phyloP scores from a whole-genome alignment of 2,113 vertebrate species.

The Halcyon senegalensis region DNA sequence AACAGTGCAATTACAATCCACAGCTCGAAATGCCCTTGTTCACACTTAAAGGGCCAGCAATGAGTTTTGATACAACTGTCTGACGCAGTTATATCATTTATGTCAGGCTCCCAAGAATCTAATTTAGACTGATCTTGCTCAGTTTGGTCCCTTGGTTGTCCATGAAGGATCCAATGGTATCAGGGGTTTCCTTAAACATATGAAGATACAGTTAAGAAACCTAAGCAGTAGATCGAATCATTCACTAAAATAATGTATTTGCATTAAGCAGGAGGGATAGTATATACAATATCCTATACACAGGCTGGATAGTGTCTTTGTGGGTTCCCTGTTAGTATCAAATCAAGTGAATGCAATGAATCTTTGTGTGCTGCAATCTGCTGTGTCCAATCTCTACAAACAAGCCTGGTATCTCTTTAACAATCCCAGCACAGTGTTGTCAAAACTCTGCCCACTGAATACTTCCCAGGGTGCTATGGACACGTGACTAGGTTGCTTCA shows the following conservation, averaged over 20 bases:
- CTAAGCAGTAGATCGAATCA: neutral
- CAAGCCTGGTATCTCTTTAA: neutral
- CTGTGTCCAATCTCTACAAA: neutral
- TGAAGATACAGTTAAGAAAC: neutral
- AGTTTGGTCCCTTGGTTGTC: neutral
- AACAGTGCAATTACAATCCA: neutral
- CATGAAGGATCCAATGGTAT: neutral
- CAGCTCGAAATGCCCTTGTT: neutral
- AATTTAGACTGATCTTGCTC: neutral
- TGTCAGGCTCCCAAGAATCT: neutral
- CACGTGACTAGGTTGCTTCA: neutral
- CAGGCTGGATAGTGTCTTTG: neutral
- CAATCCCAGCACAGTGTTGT: neutral
- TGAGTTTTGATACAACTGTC: neutral
- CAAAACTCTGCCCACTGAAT: rapidly evolving
- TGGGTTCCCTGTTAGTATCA: neutral
- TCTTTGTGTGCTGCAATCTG: neutral
- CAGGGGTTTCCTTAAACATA: neutral
- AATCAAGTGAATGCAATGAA: neutral
- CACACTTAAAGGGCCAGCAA: neutral
- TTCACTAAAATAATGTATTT: neutral
- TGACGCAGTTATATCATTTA: neutral
- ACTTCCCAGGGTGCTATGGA: neutral
- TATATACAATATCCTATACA: neutral
- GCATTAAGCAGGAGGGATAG: neutral